Evolutionary conservation across 53 echinoderm and acorn worm genomes (phyloP).

Genomic region (Luidia sarsii): DNA sequence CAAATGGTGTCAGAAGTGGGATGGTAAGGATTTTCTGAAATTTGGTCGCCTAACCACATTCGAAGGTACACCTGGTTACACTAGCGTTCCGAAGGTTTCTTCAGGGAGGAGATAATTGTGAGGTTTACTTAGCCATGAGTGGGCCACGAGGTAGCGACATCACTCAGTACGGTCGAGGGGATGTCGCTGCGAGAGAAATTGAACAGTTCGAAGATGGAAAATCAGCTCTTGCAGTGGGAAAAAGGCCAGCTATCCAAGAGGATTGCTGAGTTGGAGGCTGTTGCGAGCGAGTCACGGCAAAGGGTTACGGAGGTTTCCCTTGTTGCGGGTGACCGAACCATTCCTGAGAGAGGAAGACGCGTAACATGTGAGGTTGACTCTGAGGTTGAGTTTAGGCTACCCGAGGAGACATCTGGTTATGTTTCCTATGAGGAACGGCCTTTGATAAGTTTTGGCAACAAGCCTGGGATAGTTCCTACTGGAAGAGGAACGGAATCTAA

Average conservation of each 20-base stretch:
- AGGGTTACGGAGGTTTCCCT: not conserved
- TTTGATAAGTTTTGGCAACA: not conserved
- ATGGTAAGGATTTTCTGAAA: not conserved
- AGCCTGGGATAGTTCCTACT: too few relatives aligned
- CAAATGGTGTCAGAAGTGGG: not conserved
- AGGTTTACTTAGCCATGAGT: conserved; percentile 1
- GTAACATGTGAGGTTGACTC: conserved; percentile 4
- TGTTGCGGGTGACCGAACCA: not conserved
- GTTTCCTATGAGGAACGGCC: not conserved
- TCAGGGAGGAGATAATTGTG: not conserved
- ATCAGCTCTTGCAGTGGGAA: conserved; percentile 8
- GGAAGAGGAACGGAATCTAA: too few relatives aligned
- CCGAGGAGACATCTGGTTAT: not conserved
- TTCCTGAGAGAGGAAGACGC: not conserved
- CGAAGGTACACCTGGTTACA: too few relatives aligned
- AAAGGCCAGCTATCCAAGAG: not conserved
- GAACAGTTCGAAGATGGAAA: conserved; percentile 3
- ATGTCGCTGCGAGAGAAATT: not conserved
- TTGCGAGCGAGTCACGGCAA: not conserved
- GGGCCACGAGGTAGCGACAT: not conserved
- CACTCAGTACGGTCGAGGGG: not conserved
- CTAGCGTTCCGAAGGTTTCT: not conserved
- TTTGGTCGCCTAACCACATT: too few relatives aligned
- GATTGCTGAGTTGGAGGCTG: conserved; percentile 3
- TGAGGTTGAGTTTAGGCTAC: conserved; percentile 5